These are phyloP conservation scores for Diacarnus erythraeanus DNA, from an alignment of 37 sponge, comb jelly and placozoan species.

Conservation along the genomic window DNA sequence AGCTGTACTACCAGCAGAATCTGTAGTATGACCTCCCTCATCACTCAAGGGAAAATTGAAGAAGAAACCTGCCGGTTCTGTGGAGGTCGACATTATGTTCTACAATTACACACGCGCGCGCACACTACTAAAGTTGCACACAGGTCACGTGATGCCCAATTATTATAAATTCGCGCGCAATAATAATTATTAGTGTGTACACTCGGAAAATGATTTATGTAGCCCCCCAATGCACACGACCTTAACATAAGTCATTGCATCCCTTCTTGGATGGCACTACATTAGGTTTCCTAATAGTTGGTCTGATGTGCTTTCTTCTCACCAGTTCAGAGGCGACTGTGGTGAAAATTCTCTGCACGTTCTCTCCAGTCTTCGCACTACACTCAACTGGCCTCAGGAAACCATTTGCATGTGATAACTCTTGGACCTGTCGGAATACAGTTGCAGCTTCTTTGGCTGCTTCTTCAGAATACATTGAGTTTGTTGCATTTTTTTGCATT, in stretches of 20 bases:
- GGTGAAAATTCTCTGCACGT: conserved; percentile 39
- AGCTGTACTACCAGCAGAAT: no score
- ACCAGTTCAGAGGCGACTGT: conserved; percentile 17
- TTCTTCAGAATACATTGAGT: not conserved
- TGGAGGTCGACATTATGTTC: no score
- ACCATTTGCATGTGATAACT: conserved; percentile 22
- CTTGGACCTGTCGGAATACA: conserved; percentile 31
- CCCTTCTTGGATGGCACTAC: not conserved
- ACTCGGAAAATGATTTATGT: no score
- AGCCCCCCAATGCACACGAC: no score
- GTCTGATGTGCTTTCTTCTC: not conserved
- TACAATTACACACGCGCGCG: no score
- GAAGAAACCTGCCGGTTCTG: no score
- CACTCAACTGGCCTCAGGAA: conserved; percentile 40
- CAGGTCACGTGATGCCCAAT: no score
- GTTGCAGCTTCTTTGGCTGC: not conserved
- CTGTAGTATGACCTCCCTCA: not conserved
- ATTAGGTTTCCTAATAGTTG: not conserved
- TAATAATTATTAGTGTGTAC: no score
- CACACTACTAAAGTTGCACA: no score
- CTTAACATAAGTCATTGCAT: no score
- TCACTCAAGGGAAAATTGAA: not conserved
- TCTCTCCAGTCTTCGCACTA: conserved; percentile 64
- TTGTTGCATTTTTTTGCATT: not conserved
- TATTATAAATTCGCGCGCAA: no score